Evolutionary conservation across 2,888 invertebrate species (phyloP).

Genomic region (Drosophila macrothrix): DNA sequence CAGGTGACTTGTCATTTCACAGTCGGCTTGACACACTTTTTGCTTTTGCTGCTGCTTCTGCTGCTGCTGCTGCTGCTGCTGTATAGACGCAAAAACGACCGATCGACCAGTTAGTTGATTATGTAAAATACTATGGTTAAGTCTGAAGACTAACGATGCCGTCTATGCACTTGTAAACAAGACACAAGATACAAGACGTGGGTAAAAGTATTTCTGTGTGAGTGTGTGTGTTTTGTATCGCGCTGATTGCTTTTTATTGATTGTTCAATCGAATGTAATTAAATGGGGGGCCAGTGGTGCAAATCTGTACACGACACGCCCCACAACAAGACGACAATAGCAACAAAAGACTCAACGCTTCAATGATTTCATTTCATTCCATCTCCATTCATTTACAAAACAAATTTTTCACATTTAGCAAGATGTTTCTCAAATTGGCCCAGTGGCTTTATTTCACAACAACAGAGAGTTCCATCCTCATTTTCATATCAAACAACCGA

Average conservation of each 20-base stretch:
- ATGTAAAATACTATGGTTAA: constrained; percentile 68
- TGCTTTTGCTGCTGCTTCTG: not conserved
- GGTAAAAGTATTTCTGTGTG: constrained; percentile 58
- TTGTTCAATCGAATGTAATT: constrained; percentile 79
- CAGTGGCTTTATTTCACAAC: constrained; percentile 33
- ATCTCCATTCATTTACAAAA: constrained; percentile 41
- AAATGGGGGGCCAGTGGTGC: constrained; percentile 72
- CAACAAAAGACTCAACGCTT: constrained; percentile 47
- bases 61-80: not conserved
- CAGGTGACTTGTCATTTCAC: constrained; percentile 55
- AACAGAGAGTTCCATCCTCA: not conserved
- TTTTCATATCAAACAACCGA: not conserved
- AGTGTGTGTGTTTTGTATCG: constrained; percentile 36
- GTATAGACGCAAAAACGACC: constrained; percentile 24
- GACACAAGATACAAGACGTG: constrained; percentile 35
- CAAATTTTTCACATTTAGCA: constrained; percentile 50
- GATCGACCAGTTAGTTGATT: constrained; percentile 50
- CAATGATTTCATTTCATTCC: constrained; percentile 62
- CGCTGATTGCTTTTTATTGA: constrained; percentile 78
- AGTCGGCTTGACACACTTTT: constrained; percentile 71
- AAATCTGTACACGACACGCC: constrained; percentile 63
- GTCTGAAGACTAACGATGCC: constrained; percentile 48
- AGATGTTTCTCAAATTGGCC: constrained; percentile 41
- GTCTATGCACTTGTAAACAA: constrained; percentile 39
- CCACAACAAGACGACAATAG: constrained; percentile 21